phyloP scores from a whole-genome alignment of 2,888 invertebrate genomes.

The Drosophila anomelani region DNA sequence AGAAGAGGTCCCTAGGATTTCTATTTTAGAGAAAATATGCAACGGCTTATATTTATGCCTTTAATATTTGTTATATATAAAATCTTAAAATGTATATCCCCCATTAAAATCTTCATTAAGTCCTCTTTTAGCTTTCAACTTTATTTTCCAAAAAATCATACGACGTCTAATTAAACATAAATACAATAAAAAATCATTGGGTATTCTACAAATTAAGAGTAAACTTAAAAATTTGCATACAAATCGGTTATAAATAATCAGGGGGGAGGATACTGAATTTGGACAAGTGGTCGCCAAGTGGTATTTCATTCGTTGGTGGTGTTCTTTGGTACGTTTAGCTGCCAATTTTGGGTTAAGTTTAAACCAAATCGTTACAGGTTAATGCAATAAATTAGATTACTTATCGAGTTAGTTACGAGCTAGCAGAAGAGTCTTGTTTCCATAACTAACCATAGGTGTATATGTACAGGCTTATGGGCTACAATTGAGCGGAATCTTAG shows the following conservation, averaged over 20 bases:
- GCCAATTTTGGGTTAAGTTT: constrained; percentile 70
- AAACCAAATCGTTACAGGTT: constrained; percentile 52
- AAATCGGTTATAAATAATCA: constrained; percentile 36
- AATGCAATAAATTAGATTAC: constrained; percentile 47
- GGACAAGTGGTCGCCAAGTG: constrained; percentile 50
- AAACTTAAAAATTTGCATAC: constrained; percentile 34
- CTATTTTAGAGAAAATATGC: background rate
- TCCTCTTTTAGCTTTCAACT: constrained; percentile 62
- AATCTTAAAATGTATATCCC: no score
- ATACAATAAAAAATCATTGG: constrained; percentile 34
- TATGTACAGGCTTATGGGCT: constrained; percentile 40
- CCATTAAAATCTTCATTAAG: constrained; percentile 7
- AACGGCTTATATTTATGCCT: background rate
- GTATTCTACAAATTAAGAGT: constrained; percentile 22
- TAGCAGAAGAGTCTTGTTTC: constrained; percentile 54
- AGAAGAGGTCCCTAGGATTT: background rate
- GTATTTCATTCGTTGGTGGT: constrained; percentile 42
- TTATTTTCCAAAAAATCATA: constrained; percentile 66
- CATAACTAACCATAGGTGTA: constrained; percentile 1
- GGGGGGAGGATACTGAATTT: constrained; percentile 41
- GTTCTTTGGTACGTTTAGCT: constrained; percentile 82
- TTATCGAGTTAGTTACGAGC: constrained; percentile 27
- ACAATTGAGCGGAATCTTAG: constrained; percentile 59
- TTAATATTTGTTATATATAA: background rate
- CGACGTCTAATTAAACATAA: constrained; percentile 46